Evolutionary conservation across 2,888 invertebrate genomes (phyloP).

Genomic region (Endomychus coccineus): DNA sequence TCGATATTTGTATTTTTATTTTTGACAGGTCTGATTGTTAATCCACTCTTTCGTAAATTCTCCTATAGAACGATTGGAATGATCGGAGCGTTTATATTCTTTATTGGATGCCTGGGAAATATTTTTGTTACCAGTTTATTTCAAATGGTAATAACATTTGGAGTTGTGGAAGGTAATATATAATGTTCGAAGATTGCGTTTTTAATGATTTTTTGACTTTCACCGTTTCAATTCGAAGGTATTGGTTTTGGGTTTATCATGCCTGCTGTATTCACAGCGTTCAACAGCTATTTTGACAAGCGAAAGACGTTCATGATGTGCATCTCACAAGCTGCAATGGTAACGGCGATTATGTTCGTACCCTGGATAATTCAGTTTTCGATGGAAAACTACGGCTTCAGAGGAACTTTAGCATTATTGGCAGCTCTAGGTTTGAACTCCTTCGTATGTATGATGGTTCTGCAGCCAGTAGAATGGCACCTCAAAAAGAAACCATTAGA

Average conservation of each 20-base stretch:
- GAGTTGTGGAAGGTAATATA: constrained; percentile 56
- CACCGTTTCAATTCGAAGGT: too few relatives aligned
- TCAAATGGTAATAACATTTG: constrained; percentile 58
- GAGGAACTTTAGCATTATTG: constrained; percentile 60
- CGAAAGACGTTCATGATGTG: constrained; percentile 67
- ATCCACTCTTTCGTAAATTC: constrained; percentile 57
- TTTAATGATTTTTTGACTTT: constrained; percentile 10
- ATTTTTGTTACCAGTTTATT: constrained; percentile 56
- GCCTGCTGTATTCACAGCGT: constrained; percentile 64
- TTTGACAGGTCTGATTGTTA: constrained; percentile 65
- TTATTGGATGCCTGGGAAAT: constrained; percentile 54
- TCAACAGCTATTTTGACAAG: constrained; percentile 66
- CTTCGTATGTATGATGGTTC: constrained; percentile 60
- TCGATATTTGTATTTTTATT: too few relatives aligned
- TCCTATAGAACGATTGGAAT: constrained; percentile 61
- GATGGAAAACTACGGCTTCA: constrained; percentile 58
- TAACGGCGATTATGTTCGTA: constrained; percentile 59
- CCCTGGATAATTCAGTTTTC: constrained; percentile 58
- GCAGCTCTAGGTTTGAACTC: constrained; percentile 61
- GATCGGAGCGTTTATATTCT: constrained; percentile 56
- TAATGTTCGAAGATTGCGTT: constrained; percentile 6
- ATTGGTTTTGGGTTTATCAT: constrained; percentile 66
- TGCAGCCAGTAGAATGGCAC: constrained; percentile 72
- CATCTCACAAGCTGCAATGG: constrained; percentile 63
- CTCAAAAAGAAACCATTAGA: constrained; percentile 39